A percentile compares a stretch with the other conserved stretches of the same genome.
These are phyloP conservation scores for Acipenser ruthenus DNA, from an alignment of 2,797 vertebrate genomes.

Conservation along the genomic window DNA sequence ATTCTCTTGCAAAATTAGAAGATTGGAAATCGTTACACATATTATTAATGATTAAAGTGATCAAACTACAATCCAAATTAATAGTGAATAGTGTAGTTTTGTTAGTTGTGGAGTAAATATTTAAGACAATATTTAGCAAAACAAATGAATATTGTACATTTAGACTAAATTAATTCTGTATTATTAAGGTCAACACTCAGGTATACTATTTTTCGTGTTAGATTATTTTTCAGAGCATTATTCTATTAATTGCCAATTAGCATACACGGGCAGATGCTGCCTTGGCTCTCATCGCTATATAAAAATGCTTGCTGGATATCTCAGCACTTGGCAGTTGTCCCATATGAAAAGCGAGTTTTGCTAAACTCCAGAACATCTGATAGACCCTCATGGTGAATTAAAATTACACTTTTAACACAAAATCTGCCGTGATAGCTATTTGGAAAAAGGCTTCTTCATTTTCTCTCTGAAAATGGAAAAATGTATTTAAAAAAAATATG, in stretches of 20 bases:
- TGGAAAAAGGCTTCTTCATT: slow-evolving; percentile 81
- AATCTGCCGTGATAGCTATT: slow-evolving; percentile 81
- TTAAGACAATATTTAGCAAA: not conserved
- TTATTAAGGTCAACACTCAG: slow-evolving; percentile 57
- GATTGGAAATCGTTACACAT: no score
- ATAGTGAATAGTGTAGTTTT: not conserved
- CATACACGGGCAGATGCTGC: slow-evolving; percentile 82
- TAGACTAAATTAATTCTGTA: slow-evolving; percentile 3
- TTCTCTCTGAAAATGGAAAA: slow-evolving; percentile 72
- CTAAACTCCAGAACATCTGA: slow-evolving; percentile 74
- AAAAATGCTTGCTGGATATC: slow-evolving; percentile 78
- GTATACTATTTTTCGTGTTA: slow-evolving; percentile 43
- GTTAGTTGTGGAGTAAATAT: not conserved
- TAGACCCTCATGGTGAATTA: slow-evolving; percentile 82
- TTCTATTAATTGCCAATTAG: slow-evolving; percentile 84
- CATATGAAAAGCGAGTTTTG: slow-evolving; percentile 74
- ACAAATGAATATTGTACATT: not conserved
- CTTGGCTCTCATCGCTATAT: slow-evolving; percentile 73
- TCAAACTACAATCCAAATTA: not conserved
- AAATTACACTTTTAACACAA: slow-evolving; percentile 83
- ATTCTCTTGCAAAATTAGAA: no score
- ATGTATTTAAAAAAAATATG: slow-evolving; percentile 68
- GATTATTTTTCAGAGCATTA: slow-evolving; percentile 63
- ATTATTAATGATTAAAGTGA: no score
- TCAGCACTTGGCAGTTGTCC: slow-evolving; percentile 78